Evolutionary conservation across 2,797 vertebrate species (phyloP).

Genomic region (Eurystomus glaucurus): DNA sequence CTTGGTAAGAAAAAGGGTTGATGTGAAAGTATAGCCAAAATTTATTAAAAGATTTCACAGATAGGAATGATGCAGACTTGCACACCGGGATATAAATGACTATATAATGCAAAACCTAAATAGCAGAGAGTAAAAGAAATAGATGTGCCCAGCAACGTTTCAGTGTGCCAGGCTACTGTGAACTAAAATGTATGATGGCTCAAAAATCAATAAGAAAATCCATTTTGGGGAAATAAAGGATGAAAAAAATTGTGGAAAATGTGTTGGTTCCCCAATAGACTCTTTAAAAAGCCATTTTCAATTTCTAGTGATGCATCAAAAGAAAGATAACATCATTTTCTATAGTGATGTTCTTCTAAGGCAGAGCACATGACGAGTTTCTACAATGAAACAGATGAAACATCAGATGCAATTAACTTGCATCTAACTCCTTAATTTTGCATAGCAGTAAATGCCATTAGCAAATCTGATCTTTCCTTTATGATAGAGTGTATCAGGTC

Average conservation of each 20-base stretch:
- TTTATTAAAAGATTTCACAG: not conserved
- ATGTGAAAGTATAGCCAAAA: not conserved
- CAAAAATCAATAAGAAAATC: conserved; percentile 55
- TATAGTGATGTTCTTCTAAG: not conserved
- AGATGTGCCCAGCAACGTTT: not conserved
- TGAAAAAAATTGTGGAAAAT: conserved; percentile 11
- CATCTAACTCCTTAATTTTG: conserved; percentile 36
- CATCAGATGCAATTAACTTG: conserved; percentile 40
- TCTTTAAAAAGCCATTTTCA: conserved; percentile 48
- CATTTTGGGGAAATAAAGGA: conserved; percentile 24
- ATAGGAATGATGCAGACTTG: not conserved
- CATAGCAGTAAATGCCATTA: conserved; percentile 24
- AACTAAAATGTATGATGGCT: not conserved
- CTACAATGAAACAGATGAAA: not conserved
- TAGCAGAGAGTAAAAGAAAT: not conserved
- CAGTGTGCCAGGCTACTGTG: not conserved
- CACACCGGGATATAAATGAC: not conserved
- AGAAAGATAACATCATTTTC: conserved; percentile 8
- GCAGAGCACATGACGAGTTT: not conserved
- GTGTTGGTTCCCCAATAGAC: not conserved
- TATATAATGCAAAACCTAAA: conserved; percentile 35
- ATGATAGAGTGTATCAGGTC: not conserved
- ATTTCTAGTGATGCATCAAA: conserved; percentile 42
- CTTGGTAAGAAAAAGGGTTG: not conserved
- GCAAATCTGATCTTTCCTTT: conserved; percentile 35